Evolutionary conservation across 2,888 invertebrate species (phyloP).

Genomic region (Andrena bicolor): DNA sequence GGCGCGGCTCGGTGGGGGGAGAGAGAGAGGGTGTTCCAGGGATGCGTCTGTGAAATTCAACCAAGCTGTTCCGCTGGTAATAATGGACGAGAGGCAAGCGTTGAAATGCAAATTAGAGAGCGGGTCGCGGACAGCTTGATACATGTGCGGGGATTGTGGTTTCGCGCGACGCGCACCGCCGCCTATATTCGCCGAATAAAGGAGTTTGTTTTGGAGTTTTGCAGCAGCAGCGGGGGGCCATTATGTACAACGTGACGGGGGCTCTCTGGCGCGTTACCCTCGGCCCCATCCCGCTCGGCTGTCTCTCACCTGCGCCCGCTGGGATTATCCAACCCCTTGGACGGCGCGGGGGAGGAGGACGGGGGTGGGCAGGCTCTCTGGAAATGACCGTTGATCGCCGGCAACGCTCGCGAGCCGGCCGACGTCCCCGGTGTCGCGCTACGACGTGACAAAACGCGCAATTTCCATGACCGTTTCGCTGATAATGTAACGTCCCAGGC

Average conservation of each 20-base stretch:
- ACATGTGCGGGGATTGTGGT: constrained; percentile 84
- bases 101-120: constrained; percentile 84
- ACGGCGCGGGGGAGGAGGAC: not conserved
- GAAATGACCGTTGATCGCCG: constrained; percentile 72
- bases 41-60: constrained; percentile 82
- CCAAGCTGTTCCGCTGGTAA: constrained; percentile 84
- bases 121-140: constrained; percentile 83
- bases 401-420: constrained; percentile 44
- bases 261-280: constrained; percentile 51
- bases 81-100: constrained; percentile 84
- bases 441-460: constrained; percentile 68
- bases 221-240: constrained; percentile 41
- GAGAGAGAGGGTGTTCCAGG: constrained; percentile 50
- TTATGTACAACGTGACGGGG: constrained; percentile 68
- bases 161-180: constrained; percentile 79
- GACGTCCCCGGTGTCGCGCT: constrained; percentile 35
- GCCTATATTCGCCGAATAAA: constrained; percentile 81
- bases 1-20: constrained; percentile 27
- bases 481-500: constrained; percentile 55
- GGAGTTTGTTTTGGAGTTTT: constrained; percentile 81
- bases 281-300: constrained; percentile 17
- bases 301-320: constrained; percentile 51
- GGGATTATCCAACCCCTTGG: constrained; percentile 36
- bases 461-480: constrained; percentile 64
- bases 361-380: constrained; percentile 38